phyloP scores from a whole-genome alignment of 2,797 vertebrate genomes.

The Mallotus villosus region DNA sequence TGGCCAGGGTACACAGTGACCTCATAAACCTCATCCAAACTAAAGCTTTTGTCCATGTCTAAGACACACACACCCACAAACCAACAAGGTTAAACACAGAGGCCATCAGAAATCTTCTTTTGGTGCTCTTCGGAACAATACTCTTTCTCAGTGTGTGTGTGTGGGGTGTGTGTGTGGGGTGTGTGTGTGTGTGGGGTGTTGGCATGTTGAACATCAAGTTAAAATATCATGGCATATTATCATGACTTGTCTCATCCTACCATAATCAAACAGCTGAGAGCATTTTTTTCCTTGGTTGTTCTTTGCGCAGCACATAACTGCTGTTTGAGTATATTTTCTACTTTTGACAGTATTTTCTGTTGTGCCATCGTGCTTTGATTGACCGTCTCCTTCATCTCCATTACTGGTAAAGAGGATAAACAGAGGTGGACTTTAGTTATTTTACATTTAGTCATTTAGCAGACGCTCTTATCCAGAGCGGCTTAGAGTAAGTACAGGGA shows the following conservation, averaged over 20 bases:
- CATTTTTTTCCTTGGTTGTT: conserved; percentile 84
- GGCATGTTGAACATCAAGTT: not conserved
- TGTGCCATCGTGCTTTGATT: rapidly evolving
- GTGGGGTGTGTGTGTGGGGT: no score
- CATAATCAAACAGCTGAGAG: conserved; percentile 80
- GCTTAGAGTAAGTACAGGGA: no score
- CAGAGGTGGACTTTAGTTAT: not conserved
- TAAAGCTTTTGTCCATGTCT: conserved; percentile 34
- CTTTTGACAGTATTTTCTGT: not conserved
- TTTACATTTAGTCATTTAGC: no score
- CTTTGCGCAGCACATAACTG: conserved; percentile 80
- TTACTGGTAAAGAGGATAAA: conserved; percentile 28
- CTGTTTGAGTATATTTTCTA: rapidly evolving
- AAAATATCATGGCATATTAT: not conserved
- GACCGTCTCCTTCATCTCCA: rapidly evolving
- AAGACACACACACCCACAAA: conserved; percentile 29
- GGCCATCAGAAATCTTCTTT: not conserved
- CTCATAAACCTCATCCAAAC: conserved; percentile 31
- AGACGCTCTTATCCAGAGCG: no score
- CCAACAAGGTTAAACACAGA: not conserved
- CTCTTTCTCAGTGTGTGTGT: no score
- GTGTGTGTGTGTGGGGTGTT: not conserved
- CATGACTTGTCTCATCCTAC: conserved; percentile 65
- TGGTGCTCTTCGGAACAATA: no score
- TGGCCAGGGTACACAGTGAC: conserved; percentile 58